Conservation (phyloP, 2,888 invertebrate genomes). For the Chrysopilus asiliformis region DNA sequence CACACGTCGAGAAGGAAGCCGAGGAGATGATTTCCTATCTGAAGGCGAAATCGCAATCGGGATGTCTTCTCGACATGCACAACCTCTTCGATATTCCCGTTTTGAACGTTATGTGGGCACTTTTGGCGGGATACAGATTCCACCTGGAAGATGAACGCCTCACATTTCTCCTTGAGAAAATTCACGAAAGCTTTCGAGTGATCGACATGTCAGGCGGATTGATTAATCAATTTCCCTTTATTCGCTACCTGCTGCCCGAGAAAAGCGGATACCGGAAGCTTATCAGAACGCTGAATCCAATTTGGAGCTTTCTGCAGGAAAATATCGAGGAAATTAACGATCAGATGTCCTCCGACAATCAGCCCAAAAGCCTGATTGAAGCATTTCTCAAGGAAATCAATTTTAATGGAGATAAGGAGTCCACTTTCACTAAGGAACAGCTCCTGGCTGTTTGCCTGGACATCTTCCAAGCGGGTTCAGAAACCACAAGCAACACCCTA, state of each 20-base stretch:
- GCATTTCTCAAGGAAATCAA: conserved; percentile 42
- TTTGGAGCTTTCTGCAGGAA: conserved; percentile 43
- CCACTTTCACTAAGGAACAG: conserved; percentile 38
- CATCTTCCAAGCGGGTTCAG: conserved; percentile 45
- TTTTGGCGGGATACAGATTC: conserved; percentile 50
- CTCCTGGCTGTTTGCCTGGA: conserved; percentile 44
- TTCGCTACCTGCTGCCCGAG: conserved; percentile 49
- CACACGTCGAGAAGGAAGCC: conserved; percentile 45
- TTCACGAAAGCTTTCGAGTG: conserved; percentile 48
- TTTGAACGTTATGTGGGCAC: conserved; percentile 55
- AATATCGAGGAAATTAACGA: conserved; percentile 41
- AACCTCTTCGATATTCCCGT: conserved; percentile 46
- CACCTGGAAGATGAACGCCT: conserved; percentile 44
- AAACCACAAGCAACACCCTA: conserved; percentile 42
- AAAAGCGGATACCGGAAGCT: conserved; percentile 47
- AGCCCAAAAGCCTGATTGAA: conserved; percentile 35
- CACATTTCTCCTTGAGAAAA: conserved; percentile 40
- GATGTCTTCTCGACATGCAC: conserved; percentile 37
- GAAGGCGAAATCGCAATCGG: conserved; percentile 22
- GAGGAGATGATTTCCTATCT: conserved; percentile 38
- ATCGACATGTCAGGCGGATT: conserved; percentile 54
- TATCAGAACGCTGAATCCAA: conserved; percentile 37
- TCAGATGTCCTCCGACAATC: conserved; percentile 29
- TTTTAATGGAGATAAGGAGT: conserved; percentile 28
- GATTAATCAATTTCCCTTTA: conserved; percentile 53